Evolutionary conservation across 2,113 vertebrate genomes (phyloP), one percentile per base, ranked within the genome.

Genomic region (Mastomys natalensis): DNA sequence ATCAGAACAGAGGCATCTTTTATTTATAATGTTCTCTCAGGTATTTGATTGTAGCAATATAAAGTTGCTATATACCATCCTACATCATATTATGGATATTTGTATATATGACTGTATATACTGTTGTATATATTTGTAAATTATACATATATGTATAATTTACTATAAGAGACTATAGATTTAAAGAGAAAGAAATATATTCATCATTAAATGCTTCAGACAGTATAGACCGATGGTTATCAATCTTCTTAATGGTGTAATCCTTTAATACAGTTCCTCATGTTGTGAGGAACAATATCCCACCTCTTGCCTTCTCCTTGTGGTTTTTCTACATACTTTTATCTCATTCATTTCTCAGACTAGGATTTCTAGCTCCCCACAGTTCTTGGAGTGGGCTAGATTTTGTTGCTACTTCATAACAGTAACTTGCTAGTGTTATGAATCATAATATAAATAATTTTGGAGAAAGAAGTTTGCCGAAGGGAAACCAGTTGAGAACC

Each of bases 151-250:
- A 51, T 88, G 5, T 73, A 77, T 90, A 87, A 77, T 72, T 4
- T 95, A 7, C 58, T 87, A 7, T 70, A 58, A 72, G 82, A 72
- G 24, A 91, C 72, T 68, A 81, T 26, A 87, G n/a, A 81, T 60
- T 91, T 85, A 60, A 92, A 94, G 77, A 62, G 26, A 87, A 86
- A 66, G n/a, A 89, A 86, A 86, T 60, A 62, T 34, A 22, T 88
- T 93, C n/a, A 84, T 93, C 8, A 40, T 84, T 62, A 62, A 84
- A 62, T 62, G n/a, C 16, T n/a, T 84, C 51, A 85, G 90, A 78
- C 34, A 95, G 21, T 45, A 55, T 95, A 88, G 80, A 8, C 2
- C 34, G n/a, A 51, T 80, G 31, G 4, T 55, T 80, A 34, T 55
- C 7, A 80, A 55, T 4, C 77, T 80, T 53, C 17, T 12, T 58